Percentiles rank a stretch among this genome's conserved stretches.
phyloP scores from a whole-genome alignment of 2,113 vertebrate species.

The Ploceus nigricollis region DNA sequence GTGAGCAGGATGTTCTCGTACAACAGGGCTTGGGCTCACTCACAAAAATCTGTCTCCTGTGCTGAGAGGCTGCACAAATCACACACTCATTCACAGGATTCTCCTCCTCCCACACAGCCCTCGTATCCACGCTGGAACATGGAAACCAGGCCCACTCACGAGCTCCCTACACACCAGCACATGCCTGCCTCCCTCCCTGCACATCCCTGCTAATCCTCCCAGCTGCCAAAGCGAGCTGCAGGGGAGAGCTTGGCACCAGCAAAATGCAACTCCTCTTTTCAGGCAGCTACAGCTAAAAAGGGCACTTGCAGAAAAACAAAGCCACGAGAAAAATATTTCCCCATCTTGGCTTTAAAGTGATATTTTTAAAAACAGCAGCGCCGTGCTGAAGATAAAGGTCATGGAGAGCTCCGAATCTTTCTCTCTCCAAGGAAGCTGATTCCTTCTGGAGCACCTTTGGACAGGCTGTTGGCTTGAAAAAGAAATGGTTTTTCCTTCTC shows the following conservation, averaged over 20 bases:
- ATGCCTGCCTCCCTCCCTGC: background rate
- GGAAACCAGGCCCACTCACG: background rate
- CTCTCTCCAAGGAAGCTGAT: background rate
- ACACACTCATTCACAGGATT: background rate
- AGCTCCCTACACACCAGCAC: background rate
- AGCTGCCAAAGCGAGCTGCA: background rate
- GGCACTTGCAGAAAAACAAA: background rate
- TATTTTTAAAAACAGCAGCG: background rate
- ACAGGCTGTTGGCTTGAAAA: background rate
- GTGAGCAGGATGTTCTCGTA: background rate
- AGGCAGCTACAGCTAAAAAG: background rate
- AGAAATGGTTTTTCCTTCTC: background rate
- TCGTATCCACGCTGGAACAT: accelerated
- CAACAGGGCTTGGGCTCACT: background rate
- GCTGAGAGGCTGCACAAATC: background rate
- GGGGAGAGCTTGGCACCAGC: background rate
- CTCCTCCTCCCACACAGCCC: background rate
- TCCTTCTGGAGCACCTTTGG: background rate
- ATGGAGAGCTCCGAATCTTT: background rate
- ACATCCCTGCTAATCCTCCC: background rate
- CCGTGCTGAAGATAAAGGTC: background rate
- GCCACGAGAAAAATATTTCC: background rate
- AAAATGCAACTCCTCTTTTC: background rate
- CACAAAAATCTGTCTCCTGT: background rate
- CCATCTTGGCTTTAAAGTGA: background rate